Base-by-base conservation (phyloP, 2,888 invertebrate genomes). In the Phyllotreta cruciferae region DNA sequence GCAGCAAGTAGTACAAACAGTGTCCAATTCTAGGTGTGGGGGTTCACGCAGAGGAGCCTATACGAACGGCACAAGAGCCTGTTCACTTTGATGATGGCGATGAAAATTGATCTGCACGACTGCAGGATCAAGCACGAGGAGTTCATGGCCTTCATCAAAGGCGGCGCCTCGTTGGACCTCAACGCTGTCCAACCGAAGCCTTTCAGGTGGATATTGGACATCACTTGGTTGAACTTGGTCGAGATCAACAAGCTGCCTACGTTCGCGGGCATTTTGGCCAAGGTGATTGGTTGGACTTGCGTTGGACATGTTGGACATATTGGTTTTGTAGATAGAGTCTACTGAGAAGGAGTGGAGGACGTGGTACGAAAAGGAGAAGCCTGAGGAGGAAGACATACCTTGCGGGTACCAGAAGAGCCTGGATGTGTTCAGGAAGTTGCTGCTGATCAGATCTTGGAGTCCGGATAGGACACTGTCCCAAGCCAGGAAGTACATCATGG, bases 91-190 rank as follows among this genome's bases (percentile, higher is more conserved):
- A 93, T 98, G 90, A 84, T 98, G 80, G 96, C 94, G 0, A 92
- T 98, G 84, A 98, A 98, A 83, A 94, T 98, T 69, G 96, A 97
- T 80, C 88, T 93, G 69, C 91, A 95, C 71, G 87, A 90, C 47
- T 90, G 88, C 0, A 83, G 87, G 41, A 92, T 98, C 66, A 90
- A 90, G 0, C 93, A 94, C 73, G 91, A 93, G 49, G 97, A 98
- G 81, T 98, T 98, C 79, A 90, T 93, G 87, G 91, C 93, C 0
- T 95, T 98, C 73, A 96, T 98, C 62, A 98, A 98, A 83, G 97
- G 96, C 38, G 97, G 97, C 0, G 97, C 97, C 7, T 96, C 96
- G 0, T 81, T 97, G 63, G 96, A 97, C 80, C 82, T 97, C 57
- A 96, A 96, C 80, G 94, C 95, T 2, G 96, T 96, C 0, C 85